Conservation (phyloP, 2,113 vertebrate genomes). For the Laticauda colubrina region DNA sequence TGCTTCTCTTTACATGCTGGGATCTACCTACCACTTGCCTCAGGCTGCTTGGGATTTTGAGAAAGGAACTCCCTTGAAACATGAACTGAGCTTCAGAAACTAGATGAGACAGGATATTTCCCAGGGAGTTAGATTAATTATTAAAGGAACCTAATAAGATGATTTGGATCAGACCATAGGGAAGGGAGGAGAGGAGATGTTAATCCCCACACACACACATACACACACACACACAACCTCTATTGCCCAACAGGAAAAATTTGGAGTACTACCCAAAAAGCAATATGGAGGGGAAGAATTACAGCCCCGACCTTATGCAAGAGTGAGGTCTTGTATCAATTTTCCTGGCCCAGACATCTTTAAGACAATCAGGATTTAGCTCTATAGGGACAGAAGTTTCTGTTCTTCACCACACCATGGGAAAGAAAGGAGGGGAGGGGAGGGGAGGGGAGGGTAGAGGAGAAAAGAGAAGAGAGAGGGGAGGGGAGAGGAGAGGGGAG, state of each 20-base stretch:
- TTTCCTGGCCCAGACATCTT: neutral
- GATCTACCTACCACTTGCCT: neutral
- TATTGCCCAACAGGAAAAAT: neutral
- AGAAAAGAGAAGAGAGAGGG: too few relatives aligned
- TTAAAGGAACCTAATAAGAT: neutral
- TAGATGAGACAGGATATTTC: neutral
- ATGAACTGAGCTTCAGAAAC: neutral
- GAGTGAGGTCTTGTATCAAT: neutral
- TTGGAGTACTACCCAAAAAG: neutral
- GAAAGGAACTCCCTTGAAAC: neutral
- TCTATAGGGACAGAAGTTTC: neutral
- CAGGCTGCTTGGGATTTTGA: neutral
- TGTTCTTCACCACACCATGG: neutral
- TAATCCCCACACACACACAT: neutral
- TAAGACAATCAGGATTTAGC: neutral
- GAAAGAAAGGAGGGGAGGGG: neutral
- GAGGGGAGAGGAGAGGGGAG: too few relatives aligned
- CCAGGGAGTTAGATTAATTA: neutral
- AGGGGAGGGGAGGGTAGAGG: too few relatives aligned
- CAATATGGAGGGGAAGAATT: neutral
- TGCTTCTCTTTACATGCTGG: neutral
- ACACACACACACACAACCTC: neutral
- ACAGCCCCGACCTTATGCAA: neutral
- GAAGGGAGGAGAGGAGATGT: neutral
- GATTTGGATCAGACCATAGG: neutral